These are phyloP conservation scores for Caretta caretta DNA, from an alignment of 2,113 vertebrate species.

Conservation along the genomic window DNA sequence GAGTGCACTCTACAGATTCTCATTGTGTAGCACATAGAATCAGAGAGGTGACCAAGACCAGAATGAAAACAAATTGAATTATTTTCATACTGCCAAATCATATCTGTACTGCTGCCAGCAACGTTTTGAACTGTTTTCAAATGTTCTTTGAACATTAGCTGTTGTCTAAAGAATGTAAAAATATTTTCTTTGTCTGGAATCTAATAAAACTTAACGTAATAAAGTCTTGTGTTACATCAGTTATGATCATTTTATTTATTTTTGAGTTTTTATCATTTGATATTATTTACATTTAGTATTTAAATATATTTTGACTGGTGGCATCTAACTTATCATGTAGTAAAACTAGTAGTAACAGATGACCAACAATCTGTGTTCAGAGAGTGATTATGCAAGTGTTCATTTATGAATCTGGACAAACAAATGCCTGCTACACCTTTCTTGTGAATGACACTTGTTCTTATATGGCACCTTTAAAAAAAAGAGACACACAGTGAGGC, in stretches of 20 bases:
- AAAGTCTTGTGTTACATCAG: not conserved
- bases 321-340: not conserved
- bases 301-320: not conserved
- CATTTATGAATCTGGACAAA: conserved; percentile 40
- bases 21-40: not conserved
- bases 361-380: not conserved
- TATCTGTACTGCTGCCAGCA: not conserved
- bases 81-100: not conserved
- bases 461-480: not conserved
- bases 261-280: not conserved
- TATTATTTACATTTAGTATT: not conserved
- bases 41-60: not conserved
- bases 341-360: not conserved
- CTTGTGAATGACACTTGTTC: not conserved
- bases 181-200: not conserved
- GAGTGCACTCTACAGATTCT: not conserved
- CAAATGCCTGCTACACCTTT: not conserved
- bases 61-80: conserved; percentile 16
- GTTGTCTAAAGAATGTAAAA: not conserved
- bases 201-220: not conserved
- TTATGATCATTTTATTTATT: not conserved
- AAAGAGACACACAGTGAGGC: not conserved
- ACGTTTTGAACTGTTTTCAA: not conserved
- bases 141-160: conserved; percentile 6
- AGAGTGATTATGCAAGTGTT: not conserved